A percentile compares a stretch with the other conserved stretches of the same genome.
Conservation (phyloP, 2,113 vertebrate species). For the Anser brachyrhynchus region DNA sequence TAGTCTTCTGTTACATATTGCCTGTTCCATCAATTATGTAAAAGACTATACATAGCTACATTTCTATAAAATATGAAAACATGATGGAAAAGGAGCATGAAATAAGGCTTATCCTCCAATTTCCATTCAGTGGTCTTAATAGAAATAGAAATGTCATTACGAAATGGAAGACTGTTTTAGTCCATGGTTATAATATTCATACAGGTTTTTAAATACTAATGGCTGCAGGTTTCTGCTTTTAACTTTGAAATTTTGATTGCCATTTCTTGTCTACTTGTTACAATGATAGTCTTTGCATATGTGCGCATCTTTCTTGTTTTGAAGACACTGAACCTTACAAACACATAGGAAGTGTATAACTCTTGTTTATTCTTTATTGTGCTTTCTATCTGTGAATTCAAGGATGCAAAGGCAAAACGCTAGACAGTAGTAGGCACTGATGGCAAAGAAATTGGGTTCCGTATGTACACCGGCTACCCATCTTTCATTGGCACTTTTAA, state of each 20-base stretch:
- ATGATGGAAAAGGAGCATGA: background rate
- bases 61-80: background rate
- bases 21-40: background rate
- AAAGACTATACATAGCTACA: rapidly evolving
- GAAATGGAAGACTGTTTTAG: background rate
- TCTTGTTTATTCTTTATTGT: background rate
- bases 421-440: background rate
- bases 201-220: background rate
- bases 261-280: background rate
- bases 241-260: background rate
- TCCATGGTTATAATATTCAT: background rate
- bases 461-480: background rate
- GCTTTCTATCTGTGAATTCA: background rate
- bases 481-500: background rate
- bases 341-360: background rate
- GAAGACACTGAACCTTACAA: background rate
- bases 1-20: background rate
- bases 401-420: background rate
- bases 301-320: background rate
- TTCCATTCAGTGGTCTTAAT: background rate
- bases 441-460: background rate
- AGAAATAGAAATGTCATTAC: background rate
- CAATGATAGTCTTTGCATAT: background rate
- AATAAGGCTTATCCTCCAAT: background rate
- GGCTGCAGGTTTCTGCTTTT: background rate